Evolutionary conservation across 2,888 invertebrate genomes (phyloP).

Genomic region (Charanyca ferruginea): DNA sequence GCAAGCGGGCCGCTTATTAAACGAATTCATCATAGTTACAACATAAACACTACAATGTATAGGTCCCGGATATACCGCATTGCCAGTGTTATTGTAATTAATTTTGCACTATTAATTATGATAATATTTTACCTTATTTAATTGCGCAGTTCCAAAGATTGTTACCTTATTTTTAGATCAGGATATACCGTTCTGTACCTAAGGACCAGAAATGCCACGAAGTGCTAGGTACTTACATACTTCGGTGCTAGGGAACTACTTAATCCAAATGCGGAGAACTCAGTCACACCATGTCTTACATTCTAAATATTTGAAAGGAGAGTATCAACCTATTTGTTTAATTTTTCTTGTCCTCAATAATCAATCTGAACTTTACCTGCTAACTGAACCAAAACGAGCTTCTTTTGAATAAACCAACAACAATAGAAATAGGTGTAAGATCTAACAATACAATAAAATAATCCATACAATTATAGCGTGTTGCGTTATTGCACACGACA

Average conservation of each 20-base stretch:
- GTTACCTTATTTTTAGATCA: neutral
- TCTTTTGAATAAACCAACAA: neutral
- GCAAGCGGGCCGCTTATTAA: slow-evolving; percentile 74
- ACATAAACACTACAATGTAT: slow-evolving; percentile 49
- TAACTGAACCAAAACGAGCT: neutral
- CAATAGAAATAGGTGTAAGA: slow-evolving; percentile 1
- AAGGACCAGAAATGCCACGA: neutral
- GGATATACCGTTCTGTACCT: too few species aligned
- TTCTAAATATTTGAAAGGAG: neutral
- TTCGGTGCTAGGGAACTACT: neutral
- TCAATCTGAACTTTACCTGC: too few species aligned
- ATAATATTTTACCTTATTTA: slow-evolving; percentile 11
- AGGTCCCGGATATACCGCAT: slow-evolving; percentile 24
- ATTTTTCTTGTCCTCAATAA: neutral
- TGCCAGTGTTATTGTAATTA: slow-evolving; percentile 48
- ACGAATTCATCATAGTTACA: slow-evolving; percentile 77
- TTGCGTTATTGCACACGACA: slow-evolving; percentile 53
- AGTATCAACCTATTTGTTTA: neutral
- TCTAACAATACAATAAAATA: slow-evolving; percentile 30
- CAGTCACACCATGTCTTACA: neutral
- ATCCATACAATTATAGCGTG: slow-evolving; percentile 38
- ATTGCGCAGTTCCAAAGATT: neutral
- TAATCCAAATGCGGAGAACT: neutral
- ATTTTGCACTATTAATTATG: slow-evolving; percentile 28
- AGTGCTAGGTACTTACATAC: neutral